Evolutionary conservation across 2,797 vertebrate species (phyloP).

Genomic region (Sebastes hubbsi): DNA sequence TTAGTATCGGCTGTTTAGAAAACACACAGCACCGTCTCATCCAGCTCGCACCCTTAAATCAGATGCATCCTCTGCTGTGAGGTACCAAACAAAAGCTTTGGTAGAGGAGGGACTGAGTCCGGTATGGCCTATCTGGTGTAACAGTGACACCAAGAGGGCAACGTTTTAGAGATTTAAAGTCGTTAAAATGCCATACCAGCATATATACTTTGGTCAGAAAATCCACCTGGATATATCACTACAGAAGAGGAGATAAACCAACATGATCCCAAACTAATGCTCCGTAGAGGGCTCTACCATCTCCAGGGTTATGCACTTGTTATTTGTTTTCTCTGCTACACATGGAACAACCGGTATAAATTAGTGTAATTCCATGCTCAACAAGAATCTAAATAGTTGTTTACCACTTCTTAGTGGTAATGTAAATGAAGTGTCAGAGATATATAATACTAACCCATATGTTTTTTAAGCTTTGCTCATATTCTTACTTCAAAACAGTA

Average conservation of each 20-base stretch:
- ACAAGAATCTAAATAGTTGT: neutral
- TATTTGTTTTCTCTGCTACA: no score
- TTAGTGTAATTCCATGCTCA: no score
- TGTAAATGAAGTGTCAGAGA: neutral
- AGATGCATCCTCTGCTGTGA: neutral
- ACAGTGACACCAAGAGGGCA: constrained; percentile 61
- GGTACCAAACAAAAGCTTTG: constrained; percentile 34
- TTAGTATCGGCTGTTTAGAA: neutral
- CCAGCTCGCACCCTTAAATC: neutral
- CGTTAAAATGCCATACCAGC: fast-evolving
- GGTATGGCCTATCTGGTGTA: neutral
- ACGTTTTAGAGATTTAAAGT: constrained; percentile 35
- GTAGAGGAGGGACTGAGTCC: neutral
- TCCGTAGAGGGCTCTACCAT: no score
- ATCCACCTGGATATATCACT: neutral
- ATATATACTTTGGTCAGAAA: neutral
- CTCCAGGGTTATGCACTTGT: no score
- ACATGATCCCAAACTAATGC: neutral
- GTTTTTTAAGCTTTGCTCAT: neutral
- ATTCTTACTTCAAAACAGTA: neutral
- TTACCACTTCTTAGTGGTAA: neutral
- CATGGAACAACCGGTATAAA: no score
- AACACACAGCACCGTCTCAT: neutral
- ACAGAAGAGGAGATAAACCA: no score
- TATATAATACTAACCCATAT: neutral